phyloP scores from a whole-genome alignment of 2,797 vertebrate species.

The Diglossa cyanea region DNA sequence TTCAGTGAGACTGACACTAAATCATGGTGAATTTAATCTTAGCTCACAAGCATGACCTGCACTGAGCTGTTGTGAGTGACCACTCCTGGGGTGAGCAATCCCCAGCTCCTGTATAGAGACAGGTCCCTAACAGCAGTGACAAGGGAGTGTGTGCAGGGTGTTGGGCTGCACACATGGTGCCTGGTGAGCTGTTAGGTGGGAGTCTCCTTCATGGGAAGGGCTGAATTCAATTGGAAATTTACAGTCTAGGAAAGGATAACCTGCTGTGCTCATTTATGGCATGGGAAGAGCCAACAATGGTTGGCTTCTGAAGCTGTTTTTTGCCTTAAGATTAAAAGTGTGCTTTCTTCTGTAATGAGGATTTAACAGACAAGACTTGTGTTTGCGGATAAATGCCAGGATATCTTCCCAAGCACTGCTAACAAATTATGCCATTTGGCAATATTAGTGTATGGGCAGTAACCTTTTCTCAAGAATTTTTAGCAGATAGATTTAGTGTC shows the following conservation, averaged over 20 bases:
- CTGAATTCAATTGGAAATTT: neutral
- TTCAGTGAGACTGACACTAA: neutral
- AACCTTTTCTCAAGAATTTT: constrained; percentile 55
- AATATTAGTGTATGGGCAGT: constrained; percentile 27
- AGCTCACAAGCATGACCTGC: neutral
- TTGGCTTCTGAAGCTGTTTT: neutral
- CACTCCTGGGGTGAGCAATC: neutral
- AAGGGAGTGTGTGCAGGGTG: rapidly evolving
- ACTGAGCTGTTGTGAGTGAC: neutral
- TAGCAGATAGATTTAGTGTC: constrained; percentile 51
- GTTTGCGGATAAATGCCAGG: constrained; percentile 17
- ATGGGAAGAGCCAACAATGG: neutral
- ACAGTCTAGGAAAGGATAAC: neutral
- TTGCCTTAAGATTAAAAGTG: neutral
- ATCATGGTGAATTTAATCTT: neutral
- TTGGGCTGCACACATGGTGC: rapidly evolving
- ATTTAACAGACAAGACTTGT: constrained; percentile 28
- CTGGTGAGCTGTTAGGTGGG: neutral
- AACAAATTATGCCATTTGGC: constrained; percentile 48
- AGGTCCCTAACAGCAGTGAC: neutral
- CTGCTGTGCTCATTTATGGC: neutral
- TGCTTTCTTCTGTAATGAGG: neutral
- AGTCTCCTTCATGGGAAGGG: neutral
- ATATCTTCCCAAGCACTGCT: neutral
- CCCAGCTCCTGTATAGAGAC: neutral